Percentiles rank a stretch among this genome's conserved stretches.
Conservation (phyloP, 2,888 invertebrate genomes). For the Loripinus fragilis region DNA sequence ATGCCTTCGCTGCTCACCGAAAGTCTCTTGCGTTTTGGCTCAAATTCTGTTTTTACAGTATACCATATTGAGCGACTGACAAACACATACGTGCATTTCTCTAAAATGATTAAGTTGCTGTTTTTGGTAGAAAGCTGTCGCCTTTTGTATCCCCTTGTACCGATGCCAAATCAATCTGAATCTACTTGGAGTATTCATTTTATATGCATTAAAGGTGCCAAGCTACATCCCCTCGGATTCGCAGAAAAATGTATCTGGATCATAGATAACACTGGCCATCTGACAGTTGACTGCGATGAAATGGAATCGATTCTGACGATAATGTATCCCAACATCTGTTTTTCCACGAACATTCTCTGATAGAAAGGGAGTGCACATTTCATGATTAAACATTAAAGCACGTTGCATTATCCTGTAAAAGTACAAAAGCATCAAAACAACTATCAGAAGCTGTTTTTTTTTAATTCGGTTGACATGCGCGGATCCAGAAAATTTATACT, state of each 20-base stretch:
- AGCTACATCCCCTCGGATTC: constrained; percentile 2
- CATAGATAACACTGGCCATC: constrained; percentile 7
- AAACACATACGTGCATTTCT: no score
- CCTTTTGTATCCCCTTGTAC: neutral
- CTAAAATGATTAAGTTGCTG: no score
- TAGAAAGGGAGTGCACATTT: constrained; percentile 28
- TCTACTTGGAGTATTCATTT: constrained; percentile 2
- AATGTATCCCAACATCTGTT: constrained; percentile 14
- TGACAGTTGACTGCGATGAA: constrained; percentile 9
- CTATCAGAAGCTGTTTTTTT: neutral
- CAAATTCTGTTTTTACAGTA: no score
- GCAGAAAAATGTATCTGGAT: neutral
- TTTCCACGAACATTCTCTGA: neutral
- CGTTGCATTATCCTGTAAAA: constrained; percentile 23
- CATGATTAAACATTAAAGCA: constrained; percentile 47
- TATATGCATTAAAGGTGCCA: constrained; percentile 13
- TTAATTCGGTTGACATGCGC: no score
- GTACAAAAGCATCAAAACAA: neutral
- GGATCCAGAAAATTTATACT: no score
- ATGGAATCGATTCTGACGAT: constrained; percentile 16
- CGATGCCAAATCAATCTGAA: constrained; percentile 11
- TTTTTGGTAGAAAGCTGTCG: neutral
- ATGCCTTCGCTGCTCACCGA: no score
- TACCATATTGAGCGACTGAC: no score
- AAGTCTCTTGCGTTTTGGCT: no score